Evolutionary conservation across 2,113 vertebrate species (phyloP), one percentile per base, ranked within the genome.

Genomic region (Takifugu bimaculatus): DNA sequence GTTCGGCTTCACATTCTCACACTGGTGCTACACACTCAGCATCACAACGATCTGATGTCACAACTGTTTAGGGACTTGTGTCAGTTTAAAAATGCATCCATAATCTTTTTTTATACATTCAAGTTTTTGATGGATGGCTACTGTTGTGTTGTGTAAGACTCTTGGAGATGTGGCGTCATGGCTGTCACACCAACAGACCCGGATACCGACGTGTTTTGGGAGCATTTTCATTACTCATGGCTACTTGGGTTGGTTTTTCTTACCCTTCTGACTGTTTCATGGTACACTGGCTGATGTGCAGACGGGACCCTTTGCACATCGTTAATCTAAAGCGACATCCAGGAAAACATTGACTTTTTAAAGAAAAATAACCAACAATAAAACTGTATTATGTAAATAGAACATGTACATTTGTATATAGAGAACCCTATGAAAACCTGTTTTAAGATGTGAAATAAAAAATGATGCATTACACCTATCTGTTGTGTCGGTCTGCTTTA

Each of bases 391-490:
- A 75, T 89, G 66, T 87, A 86, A 68, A 80, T 88, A 75, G 78
- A 72, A 75, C 82, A 52, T 92, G 90, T 90, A 88, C 69, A 90
- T 88, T 48, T 92, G 87, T 90, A 87, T 45, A 91, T 88, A 90
- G 48, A 84, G 50, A 88, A 87, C 81, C 67, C 43, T 90, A 75
- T 89, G 83, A 84, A 77, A 80, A 64, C 68, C 84, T 86, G 88
- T 88, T 51, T 80, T 74, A 86, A 84, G 77, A 88, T 86, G 71
- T 90, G 81, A 87, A 86, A 80, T 68, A 53, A 87, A 54, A 71
- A 68, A 59, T 81, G 65, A 75, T 68, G 77, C 77, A 48, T 66
- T 64, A 32, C 77, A 74, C 39, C 45, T 13, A 3, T 50, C 2
- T 49, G 14, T 26, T 71, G 5, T 20, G 2, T 54, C 79, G 63